A percentile compares a stretch with the other conserved stretches of the same genome.
Conservation (phyloP, 2,888 invertebrate genomes). For the Lasius platythorax region DNA sequence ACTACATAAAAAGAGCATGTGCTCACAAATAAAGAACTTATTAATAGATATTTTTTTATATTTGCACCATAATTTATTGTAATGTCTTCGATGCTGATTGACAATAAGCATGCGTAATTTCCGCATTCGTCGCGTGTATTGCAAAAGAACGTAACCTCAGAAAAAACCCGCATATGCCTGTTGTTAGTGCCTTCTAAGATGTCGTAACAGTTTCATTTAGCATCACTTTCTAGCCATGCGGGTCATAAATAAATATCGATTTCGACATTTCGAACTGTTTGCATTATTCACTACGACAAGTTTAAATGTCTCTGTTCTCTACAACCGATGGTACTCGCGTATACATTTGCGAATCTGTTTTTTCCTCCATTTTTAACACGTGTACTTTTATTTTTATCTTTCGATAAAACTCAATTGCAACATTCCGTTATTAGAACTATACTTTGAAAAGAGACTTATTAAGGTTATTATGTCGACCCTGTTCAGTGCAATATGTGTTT, state of each 20-base stretch:
- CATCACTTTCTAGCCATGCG: not conserved
- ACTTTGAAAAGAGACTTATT: not conserved
- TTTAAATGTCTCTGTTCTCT: not conserved
- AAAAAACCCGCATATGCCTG: slow-evolving; percentile 4
- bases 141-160: not conserved
- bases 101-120: not conserved
- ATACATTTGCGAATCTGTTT: not conserved
- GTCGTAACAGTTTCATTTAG: slow-evolving; percentile 14
- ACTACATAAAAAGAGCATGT: not conserved
- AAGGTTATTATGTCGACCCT: not conserved
- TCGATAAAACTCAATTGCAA: not conserved
- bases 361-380: not conserved
- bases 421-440: not conserved
- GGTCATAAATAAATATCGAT: slow-evolving; percentile 12
- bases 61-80: not conserved
- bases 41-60: not conserved
- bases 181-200: not conserved
- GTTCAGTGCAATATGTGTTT: not conserved
- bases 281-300: slow-evolving; percentile 12
- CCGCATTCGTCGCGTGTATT: slow-evolving; percentile 1
- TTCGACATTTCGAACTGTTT: slow-evolving; percentile 1
- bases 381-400: not conserved
- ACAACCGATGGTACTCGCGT: not conserved
- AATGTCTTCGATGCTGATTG: not conserved
- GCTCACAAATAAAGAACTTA: not conserved